These are phyloP conservation scores for Diarsia mendica DNA, from an alignment of 2,888 invertebrate genomes.

Conservation along the genomic window DNA sequence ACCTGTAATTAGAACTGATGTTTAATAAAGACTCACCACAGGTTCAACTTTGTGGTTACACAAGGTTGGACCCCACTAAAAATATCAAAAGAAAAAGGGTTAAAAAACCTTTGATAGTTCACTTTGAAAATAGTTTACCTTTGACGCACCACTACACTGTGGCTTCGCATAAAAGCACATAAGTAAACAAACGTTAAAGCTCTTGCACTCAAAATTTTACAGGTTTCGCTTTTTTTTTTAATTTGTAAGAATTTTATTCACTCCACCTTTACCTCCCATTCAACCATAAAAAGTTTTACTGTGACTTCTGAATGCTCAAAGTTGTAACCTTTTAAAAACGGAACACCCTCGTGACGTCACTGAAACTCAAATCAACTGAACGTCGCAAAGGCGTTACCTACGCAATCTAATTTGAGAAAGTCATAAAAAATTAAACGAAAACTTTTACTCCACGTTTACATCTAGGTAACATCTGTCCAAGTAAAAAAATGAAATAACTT, in stretches of 20 bases:
- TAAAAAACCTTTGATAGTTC: conserved; percentile 8
- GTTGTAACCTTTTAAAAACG: conserved; percentile 54
- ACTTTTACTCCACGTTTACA: conserved; percentile 75
- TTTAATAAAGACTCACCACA: background rate
- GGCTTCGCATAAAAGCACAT: conserved; percentile 1
- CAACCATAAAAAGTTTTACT: conserved; percentile 38
- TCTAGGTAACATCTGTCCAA: conserved; percentile 78
- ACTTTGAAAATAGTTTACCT: conserved; percentile 24
- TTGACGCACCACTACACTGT: background rate
- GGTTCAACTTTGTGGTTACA: background rate
- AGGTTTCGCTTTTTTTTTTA: conserved; percentile 18
- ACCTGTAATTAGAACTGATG: background rate
- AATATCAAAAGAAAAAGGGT: conserved; percentile 29
- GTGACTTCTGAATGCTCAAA: conserved; percentile 26
- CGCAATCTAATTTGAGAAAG: conserved; percentile 69
- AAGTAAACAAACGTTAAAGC: background rate
- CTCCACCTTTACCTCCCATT: conserved; percentile 19
- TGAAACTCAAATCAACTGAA: conserved; percentile 52
- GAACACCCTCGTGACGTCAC: conserved; percentile 38
- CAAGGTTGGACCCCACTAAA: background rate
- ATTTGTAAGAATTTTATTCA: conserved; percentile 18
- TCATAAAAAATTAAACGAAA: conserved; percentile 77
- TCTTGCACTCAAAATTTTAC: background rate
- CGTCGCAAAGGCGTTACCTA: conserved; percentile 49
- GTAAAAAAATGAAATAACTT: conserved; percentile 74